Evolutionary conservation across 2,113 vertebrate species (phyloP).

Genomic region (Sterrhoptilus dennistouni): DNA sequence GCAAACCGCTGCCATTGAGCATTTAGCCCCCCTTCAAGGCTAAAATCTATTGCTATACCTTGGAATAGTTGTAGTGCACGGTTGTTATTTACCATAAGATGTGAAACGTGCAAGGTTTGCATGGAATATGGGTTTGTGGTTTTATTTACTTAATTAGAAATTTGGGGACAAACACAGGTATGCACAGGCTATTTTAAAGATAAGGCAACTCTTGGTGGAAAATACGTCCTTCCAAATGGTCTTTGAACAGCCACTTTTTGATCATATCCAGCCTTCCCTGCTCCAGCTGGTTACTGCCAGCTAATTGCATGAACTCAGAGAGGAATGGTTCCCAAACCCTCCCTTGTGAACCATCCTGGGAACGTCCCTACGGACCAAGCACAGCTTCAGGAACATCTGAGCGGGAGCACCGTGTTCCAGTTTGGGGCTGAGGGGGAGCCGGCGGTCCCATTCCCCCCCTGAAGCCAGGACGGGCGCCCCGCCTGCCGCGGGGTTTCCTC

Average conservation of each 20-base stretch:
- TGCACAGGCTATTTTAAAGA: neutral
- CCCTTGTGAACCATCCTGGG: no score
- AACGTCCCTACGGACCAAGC: neutral
- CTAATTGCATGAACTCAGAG: accelerated
- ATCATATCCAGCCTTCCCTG: neutral
- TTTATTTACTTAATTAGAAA: neutral
- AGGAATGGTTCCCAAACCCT: accelerated
- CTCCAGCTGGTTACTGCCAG: accelerated
- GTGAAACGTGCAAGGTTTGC: neutral
- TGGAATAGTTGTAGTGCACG: accelerated
- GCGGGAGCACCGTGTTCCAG: accelerated
- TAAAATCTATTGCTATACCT: neutral
- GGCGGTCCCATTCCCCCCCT: accelerated
- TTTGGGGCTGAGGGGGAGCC: accelerated
- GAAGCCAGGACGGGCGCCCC: accelerated
- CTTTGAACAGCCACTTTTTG: neutral
- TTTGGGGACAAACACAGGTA: neutral
- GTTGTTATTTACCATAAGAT: no score
- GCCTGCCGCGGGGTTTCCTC: accelerated
- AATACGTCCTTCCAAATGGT: neutral
- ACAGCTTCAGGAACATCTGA: accelerated
- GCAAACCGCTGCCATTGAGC: neutral
- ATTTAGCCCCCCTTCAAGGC: neutral
- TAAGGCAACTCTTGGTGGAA: neutral
- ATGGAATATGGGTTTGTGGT: neutral